These are phyloP conservation scores for Oreotrochilus melanogaster DNA, from an alignment of 2,113 vertebrate species.

Conservation along the genomic window DNA sequence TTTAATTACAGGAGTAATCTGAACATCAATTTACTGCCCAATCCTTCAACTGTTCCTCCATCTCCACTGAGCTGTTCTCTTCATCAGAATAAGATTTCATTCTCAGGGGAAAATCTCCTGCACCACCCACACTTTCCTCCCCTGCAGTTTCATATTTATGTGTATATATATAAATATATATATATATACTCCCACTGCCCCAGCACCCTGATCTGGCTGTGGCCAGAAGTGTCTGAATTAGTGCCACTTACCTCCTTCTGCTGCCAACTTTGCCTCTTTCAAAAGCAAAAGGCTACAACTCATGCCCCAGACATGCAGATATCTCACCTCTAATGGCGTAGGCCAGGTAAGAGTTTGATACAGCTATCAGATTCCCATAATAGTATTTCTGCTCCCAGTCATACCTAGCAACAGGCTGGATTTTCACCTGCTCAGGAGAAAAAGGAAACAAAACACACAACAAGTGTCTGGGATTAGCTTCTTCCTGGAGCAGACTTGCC, in stretches of 20 bases:
- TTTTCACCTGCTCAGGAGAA: slow-evolving; percentile 89
- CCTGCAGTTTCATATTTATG: background rate
- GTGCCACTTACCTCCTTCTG: background rate
- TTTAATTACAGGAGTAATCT: background rate
- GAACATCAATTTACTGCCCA: background rate
- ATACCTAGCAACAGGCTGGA: slow-evolving; percentile 96
- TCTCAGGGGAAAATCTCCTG: background rate
- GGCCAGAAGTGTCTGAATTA: background rate
- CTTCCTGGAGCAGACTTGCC: background rate
- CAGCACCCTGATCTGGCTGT: background rate
- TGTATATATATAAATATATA: no score
- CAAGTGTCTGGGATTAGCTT: background rate
- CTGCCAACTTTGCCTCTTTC: background rate
- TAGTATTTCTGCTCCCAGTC: slow-evolving; percentile 99
- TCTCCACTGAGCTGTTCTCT: background rate
- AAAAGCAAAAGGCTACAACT: background rate
- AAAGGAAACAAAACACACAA: background rate
- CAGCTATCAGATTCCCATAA: slow-evolving; percentile 95
- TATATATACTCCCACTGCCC: background rate
- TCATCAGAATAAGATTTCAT: background rate
- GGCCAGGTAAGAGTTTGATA: slow-evolving; percentile 94
- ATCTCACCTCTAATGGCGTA: slow-evolving; percentile 94
- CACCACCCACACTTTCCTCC: background rate
- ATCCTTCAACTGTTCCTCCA: background rate
- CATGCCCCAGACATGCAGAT: background rate